phyloP scores from a whole-genome alignment of 1,140 invertebrate genomes.

The Saccostrea cuccullata region DNA sequence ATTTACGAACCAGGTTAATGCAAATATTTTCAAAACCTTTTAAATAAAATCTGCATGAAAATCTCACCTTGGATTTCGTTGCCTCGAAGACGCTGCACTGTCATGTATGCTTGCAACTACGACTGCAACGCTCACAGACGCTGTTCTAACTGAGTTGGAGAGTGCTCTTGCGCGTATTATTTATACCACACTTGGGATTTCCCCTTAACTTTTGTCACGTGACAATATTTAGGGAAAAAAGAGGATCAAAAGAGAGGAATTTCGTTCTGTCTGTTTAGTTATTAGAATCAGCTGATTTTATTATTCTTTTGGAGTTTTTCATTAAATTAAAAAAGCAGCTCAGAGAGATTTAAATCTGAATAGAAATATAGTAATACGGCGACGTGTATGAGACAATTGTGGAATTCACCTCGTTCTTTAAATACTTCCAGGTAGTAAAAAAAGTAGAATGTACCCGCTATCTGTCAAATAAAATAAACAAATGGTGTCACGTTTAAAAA shows the following conservation, averaged over 20 bases:
- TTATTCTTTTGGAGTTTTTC: neutral
- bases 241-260: neutral
- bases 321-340: neutral
- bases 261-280: neutral
- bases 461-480: neutral
- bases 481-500: neutral
- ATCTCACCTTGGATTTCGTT: neutral
- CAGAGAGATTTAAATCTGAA: neutral
- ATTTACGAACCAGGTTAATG: neutral
- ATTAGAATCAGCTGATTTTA: neutral
- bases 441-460: neutral
- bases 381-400: neutral
- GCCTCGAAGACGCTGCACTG: conserved; percentile 8
- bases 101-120: neutral
- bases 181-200: conserved; percentile 22
- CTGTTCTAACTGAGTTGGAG: neutral
- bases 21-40: neutral
- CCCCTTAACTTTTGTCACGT: conserved; percentile 3
- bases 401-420: neutral
- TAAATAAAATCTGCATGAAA: neutral
- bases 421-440: conserved; percentile 16
- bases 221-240: neutral
- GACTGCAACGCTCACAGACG: neutral
- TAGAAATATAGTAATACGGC: neutral
- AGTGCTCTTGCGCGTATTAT: neutral